phyloP scores from a whole-genome alignment of 2,113 vertebrate species.

The Macrotis lagotis region DNA sequence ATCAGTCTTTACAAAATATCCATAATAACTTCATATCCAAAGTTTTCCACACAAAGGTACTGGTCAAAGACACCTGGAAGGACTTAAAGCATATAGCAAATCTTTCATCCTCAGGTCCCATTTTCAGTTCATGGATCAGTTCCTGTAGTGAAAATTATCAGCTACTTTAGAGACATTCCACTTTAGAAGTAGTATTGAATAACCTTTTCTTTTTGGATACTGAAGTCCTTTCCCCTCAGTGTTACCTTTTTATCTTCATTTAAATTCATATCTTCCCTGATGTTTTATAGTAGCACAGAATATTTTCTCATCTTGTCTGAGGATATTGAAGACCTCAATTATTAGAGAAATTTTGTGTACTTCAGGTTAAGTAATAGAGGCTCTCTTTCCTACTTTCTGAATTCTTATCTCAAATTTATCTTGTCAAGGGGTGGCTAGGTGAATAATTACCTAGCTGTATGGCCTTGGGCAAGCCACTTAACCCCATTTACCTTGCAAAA shows the following conservation, averaged over 20 bases:
- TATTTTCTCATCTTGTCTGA: too few relatives aligned
- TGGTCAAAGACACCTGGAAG: constrained; percentile 94
- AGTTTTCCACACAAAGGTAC: constrained; percentile 96
- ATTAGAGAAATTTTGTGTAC: too few relatives aligned
- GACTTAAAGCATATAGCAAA: constrained; percentile 94
- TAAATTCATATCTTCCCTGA: constrained; percentile 95
- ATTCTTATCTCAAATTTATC: too few relatives aligned
- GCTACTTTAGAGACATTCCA: constrained; percentile 91
- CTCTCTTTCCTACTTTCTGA: too few relatives aligned
- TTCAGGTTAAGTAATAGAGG: too few relatives aligned
- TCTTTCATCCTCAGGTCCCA: constrained; percentile 91
- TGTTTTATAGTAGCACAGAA: too few relatives aligned
- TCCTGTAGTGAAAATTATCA: constrained; percentile 94
- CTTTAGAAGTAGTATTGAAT: constrained; percentile 91
- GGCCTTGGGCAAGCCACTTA: too few relatives aligned
- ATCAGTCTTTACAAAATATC: constrained; percentile 93
- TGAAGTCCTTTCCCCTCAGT: constrained; percentile 91
- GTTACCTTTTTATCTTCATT: constrained; percentile 94
- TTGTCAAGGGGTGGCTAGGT: too few relatives aligned
- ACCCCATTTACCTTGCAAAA: too few relatives aligned
- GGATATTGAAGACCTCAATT: too few relatives aligned
- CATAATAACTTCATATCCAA: constrained; percentile 95
- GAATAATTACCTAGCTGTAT: too few relatives aligned
- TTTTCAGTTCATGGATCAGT: constrained; percentile 94
- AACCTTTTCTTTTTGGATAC: constrained; percentile 94